These are phyloP conservation scores for Acanthurus leucopareius DNA, from an alignment of 2,797 vertebrate species.

Conservation along the genomic window DNA sequence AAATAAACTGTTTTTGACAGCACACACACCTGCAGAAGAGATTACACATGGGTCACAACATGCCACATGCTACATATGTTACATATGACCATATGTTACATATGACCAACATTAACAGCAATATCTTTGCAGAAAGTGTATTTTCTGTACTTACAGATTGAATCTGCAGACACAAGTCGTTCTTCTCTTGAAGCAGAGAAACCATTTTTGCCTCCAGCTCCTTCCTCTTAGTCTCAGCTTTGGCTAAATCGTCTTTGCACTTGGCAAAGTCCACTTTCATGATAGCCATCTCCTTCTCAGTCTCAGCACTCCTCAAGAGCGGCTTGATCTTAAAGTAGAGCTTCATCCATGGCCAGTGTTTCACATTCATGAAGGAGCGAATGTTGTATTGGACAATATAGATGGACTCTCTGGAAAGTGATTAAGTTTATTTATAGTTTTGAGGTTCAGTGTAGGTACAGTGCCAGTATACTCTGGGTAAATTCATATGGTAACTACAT, in stretches of 20 bases:
- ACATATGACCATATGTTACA: background rate
- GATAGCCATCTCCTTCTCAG: conserved; percentile 91
- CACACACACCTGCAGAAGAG: background rate
- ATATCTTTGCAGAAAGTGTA: too few species aligned
- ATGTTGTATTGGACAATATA: conserved; percentile 90
- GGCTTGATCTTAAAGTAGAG: conserved; percentile 94
- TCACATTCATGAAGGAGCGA: conserved; percentile 91
- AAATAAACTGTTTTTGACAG: background rate
- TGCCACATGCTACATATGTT: background rate
- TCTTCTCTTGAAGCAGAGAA: conserved; percentile 89
- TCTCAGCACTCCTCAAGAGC: conserved; percentile 90
- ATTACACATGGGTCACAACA: background rate
- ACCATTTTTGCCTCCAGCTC: conserved; percentile 92
- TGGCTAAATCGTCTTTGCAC: conserved; percentile 87
- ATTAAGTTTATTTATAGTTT: background rate
- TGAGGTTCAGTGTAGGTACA: background rate
- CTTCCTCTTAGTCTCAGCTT: conserved; percentile 88
- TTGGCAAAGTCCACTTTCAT: conserved; percentile 86
- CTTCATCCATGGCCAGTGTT: conserved; percentile 94
- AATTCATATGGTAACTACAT: background rate
- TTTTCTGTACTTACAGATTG: conserved; percentile 84
- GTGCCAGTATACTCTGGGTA: background rate
- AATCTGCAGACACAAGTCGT: conserved; percentile 89
- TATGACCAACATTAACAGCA: background rate
- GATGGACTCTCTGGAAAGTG: conserved; percentile 85